Base-by-base conservation (phyloP, 2,888 invertebrate species). In the Eurytoma adleriae region DNA sequence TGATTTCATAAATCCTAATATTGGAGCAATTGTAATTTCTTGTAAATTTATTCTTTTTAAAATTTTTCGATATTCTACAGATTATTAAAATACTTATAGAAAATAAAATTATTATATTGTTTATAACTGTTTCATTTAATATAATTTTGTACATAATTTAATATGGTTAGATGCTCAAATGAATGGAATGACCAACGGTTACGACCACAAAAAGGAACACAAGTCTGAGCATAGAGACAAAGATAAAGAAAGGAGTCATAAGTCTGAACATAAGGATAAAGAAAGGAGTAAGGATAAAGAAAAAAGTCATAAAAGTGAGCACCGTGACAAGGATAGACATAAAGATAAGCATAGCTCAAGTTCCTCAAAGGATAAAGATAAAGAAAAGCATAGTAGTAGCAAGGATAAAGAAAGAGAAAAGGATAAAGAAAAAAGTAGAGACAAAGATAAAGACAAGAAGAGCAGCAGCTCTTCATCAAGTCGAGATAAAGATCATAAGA, bases 151-250 rank as follows among this genome's bases (percentile, higher is more conserved):
- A 3, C 18, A 40, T 77, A 72, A 54, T 48, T 71, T 78, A 18
- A 68, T 78, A 64, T 10, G 40, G 1, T 10, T 80, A 88, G 91
- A 91, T 88, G 87, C 90, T 91, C 94, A 94, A 92, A 92, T 95
- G 92, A 96, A 96, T 92, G 96, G 96, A 80, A 92, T 96, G 88
- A 95, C 95, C 87, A 96, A 96, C 92, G 96, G 96, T 75, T 96
- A 95, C 66, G 93, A 93, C 79, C 89, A 89, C 78, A 92, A 92
- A 84, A 92, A 92, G 84, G 92, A 92, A 83, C 92, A 93, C 86
- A 93, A 92, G 87, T 93, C 93, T 27, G 93, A 93, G 59, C 92
- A 93, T 84, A 91, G 91, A 83, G 92, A 93, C 85, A 92, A 91
- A 84, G 92, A 92, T 72, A 91, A 90, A 82, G 91, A 92, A 56